Evolutionary conservation across 2,113 vertebrate genomes (phyloP), one percentile per base, ranked within the genome.

Genomic region (Pithys albifrons): DNA sequence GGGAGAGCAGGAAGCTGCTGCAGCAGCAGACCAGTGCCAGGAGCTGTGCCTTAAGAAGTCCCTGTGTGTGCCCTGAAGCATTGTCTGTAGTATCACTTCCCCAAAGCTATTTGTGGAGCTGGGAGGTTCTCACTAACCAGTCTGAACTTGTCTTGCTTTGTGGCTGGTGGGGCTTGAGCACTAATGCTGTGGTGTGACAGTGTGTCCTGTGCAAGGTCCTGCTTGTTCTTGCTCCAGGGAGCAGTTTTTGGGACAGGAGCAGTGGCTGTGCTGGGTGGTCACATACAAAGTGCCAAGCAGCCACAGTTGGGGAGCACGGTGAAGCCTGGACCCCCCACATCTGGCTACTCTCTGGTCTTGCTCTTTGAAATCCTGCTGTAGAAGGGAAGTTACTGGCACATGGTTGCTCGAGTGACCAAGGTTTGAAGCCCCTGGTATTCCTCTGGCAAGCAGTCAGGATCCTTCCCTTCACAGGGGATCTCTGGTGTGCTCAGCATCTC

Each of bases 51-150:
- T 55, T 2, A 0, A 85, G 89, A 79, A 91, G 93, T 92, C 91
- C 86, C 86, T 19, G 0, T 6, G 35, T 8, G 73, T 9, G 37
- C 89, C 58, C 80, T 20, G 7, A 14, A 46, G 81, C 15, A 0
- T 2, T 1, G 4, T 6, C 33, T 57, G 19, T 1, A 29, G 90
- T 96, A 78, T 97, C 90, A 4, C 95, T 96, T 97, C 96, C 92
- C 70, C 78, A 94, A 19, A 91, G 81, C 82, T 94, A 85, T 96
- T 97, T 97, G 57, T 94, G 92, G 14, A 65, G 20, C 65, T 6
- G 2, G 61, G 61, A 57, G 65, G 80, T 48, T 96, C 81, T 93
- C 61, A 2, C 70, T 72, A 25, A 48, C 24, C 77, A 35, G 43
- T 81, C 15, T 22, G 33, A 85, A 5, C 65, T 66, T 4, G 29